phyloP scores from a whole-genome alignment of 2,888 invertebrate genomes.

The Emmelina monodactyla region DNA sequence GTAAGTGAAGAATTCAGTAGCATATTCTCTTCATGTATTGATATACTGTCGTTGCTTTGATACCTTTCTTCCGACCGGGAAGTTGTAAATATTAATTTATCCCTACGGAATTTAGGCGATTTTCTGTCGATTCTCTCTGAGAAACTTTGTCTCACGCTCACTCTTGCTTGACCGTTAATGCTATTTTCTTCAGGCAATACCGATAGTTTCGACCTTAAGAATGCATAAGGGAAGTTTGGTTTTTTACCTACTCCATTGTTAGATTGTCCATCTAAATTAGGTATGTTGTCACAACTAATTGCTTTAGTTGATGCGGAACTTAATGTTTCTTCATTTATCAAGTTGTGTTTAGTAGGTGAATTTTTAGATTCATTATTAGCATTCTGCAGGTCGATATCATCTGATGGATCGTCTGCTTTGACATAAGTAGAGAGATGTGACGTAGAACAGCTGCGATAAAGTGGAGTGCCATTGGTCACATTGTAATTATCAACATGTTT shows the following conservation, averaged over 20 bases:
- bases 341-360: constrained; percentile 39
- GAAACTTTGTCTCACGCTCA: constrained; percentile 59
- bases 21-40: constrained; percentile 53
- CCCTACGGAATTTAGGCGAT: constrained; percentile 50
- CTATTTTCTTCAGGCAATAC: constrained; percentile 79
- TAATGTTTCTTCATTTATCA: constrained; percentile 41
- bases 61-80: constrained; percentile 70
- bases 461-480: constrained; percentile 48
- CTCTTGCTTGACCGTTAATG: constrained; percentile 56
- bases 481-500: constrained; percentile 41
- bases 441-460: constrained; percentile 81
- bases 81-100: constrained; percentile 47
- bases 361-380: constrained; percentile 39
- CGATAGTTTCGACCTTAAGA: constrained; percentile 77
- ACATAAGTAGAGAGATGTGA: constrained; percentile 79
- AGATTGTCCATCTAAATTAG: constrained; percentile 61
- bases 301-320: constrained; percentile 66
- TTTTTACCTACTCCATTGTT: constrained; percentile 62
- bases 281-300: constrained; percentile 76
- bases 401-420: constrained; percentile 82
- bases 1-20: constrained; percentile 41
- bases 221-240: constrained; percentile 79
- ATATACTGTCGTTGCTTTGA: constrained; percentile 58
- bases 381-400: constrained; percentile 73
- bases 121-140: constrained; percentile 56